phyloP scores from a whole-genome alignment of 2,888 invertebrate genomes.

The Scaptomyza cyrtandrae region DNA sequence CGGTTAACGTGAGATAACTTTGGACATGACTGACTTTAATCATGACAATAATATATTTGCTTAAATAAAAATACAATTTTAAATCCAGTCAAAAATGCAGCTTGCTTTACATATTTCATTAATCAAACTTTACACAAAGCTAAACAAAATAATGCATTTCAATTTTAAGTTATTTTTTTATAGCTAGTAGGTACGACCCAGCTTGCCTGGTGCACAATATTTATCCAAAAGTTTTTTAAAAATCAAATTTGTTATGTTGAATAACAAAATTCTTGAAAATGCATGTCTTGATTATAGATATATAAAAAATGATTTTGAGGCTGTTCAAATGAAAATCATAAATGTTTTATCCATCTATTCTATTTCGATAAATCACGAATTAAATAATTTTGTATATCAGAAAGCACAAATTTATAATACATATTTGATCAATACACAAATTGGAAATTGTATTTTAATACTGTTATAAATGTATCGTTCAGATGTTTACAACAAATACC shows the following conservation, averaged over 20 bases:
- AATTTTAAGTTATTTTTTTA: constrained; percentile 10
- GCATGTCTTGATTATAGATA: not conserved
- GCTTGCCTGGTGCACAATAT: not conserved
- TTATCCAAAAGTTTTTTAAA: not conserved
- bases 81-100: not conserved
- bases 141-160: not conserved
- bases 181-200: not conserved
- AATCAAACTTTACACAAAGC: too few relatives aligned
- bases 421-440: not conserved
- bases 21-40: not conserved
- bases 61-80: not conserved
- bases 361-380: too few relatives aligned
- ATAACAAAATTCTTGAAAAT: not conserved
- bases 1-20: not conserved
- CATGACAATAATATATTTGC: not conserved
- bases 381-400: too few relatives aligned
- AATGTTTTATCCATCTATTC: not conserved
- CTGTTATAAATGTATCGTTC: constrained; percentile 36
- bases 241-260: too few relatives aligned
- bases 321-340: not conserved
- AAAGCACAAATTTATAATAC: not conserved
- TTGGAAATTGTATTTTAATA: constrained; percentile 22
- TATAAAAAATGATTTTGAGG: not conserved
- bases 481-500: constrained; percentile 20
- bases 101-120: too few relatives aligned